Percentiles rank a stretch among this genome's conserved stretches.
phyloP scores from a whole-genome alignment of 1,140 invertebrate genomes.

The Prorops nasuta region DNA sequence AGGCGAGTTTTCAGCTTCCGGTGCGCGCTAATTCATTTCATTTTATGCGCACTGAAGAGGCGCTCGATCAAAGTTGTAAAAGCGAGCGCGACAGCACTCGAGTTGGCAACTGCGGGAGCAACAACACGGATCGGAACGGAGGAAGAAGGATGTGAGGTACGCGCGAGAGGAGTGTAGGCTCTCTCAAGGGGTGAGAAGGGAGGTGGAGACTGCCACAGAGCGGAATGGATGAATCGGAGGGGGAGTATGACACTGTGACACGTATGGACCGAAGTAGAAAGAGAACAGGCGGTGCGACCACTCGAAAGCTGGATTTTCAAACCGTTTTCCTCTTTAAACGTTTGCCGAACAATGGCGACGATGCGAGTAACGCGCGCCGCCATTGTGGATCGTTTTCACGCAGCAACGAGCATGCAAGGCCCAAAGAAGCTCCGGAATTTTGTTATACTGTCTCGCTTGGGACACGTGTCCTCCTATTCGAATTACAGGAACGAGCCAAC shows the following conservation, averaged over 20 bases:
- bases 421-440: background rate
- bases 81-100: constrained; percentile 40
- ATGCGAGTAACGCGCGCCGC: constrained; percentile 8
- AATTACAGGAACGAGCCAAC: background rate
- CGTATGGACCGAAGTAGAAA: no score
- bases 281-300: constrained; percentile 20
- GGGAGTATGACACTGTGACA: constrained; percentile 9
- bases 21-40: constrained; percentile 48
- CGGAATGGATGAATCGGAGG: no score
- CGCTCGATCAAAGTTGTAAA: constrained; percentile 52
- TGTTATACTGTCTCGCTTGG: background rate
- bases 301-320: no score
- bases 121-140: no score
- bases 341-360: background rate
- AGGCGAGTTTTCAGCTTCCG: no score
- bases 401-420: background rate
- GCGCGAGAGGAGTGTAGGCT: no score
- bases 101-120: constrained; percentile 21
- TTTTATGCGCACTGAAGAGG: constrained; percentile 50
- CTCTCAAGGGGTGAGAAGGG: no score
- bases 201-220: no score
- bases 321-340: no score
- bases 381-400: constrained; percentile 33
- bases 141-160: no score
- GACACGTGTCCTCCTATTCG: constrained; percentile 1